phyloP scores from a whole-genome alignment of 2,797 vertebrate genomes.

The Macropodus opercularis region DNA sequence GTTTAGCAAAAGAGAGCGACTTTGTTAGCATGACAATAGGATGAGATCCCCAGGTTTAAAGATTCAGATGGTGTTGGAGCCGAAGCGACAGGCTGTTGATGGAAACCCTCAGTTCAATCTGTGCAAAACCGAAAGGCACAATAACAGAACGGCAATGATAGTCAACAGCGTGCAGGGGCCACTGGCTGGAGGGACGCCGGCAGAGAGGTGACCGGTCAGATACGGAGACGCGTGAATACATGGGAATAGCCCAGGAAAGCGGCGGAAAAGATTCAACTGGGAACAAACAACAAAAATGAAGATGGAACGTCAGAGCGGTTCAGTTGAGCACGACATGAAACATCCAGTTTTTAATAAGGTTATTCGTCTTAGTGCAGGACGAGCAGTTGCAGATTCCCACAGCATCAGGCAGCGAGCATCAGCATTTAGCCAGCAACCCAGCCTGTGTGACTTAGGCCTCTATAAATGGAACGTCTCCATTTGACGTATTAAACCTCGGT shows the following conservation, averaged over 20 bases:
- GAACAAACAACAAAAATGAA: neutral
- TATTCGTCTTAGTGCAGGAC: too few species aligned
- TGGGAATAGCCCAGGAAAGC: neutral
- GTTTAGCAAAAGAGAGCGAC: neutral
- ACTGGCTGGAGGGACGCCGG: neutral
- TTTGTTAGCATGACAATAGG: slow-evolving; percentile 6
- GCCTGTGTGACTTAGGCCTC: too few species aligned
- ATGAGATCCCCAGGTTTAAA: slow-evolving; percentile 2
- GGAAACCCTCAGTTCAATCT: slow-evolving; percentile 9
- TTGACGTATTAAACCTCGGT: neutral
- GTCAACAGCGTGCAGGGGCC: neutral
- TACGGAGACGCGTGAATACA: slow-evolving; percentile 1
- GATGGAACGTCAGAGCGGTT: neutral
- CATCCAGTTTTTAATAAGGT: too few species aligned
- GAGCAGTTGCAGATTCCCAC: too few species aligned
- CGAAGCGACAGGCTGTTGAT: slow-evolving; percentile 36
- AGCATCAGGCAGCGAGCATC: too few species aligned
- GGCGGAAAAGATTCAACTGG: neutral
- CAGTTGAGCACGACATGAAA: too few species aligned
- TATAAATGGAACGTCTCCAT: neutral
- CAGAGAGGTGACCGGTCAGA: slow-evolving; percentile 8
- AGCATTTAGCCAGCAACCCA: too few species aligned
- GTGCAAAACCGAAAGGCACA: neutral
- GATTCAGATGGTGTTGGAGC: slow-evolving; percentile 2
- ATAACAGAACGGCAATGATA: slow-evolving; percentile 1